Evolutionary conservation across 1,140 invertebrate species (phyloP).

Genomic region (Tribolium madens): DNA sequence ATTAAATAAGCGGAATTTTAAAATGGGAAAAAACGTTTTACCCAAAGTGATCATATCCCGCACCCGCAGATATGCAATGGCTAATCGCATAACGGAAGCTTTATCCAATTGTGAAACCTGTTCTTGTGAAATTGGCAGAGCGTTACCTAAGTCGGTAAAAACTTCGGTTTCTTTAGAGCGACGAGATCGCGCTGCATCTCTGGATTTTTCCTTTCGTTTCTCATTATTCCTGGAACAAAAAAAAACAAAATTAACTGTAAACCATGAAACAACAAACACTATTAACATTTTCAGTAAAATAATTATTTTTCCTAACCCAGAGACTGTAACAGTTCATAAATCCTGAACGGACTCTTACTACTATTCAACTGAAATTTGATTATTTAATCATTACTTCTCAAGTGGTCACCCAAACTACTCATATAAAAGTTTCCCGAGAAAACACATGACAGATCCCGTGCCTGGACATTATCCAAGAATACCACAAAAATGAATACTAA

Average conservation of each 20-base stretch:
- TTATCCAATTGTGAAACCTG: constrained; percentile 92
- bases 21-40: constrained; percentile 65
- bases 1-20: not conserved
- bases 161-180: constrained; percentile 95
- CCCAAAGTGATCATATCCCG: constrained; percentile 84
- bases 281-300: no score
- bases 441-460: constrained; percentile 46
- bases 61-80: constrained; percentile 89
- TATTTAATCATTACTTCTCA: not conserved
- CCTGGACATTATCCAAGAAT: constrained; percentile 45
- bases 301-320: no score
- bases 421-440: not conserved
- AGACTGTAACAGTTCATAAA: not conserved
- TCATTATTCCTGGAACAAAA: constrained; percentile 86
- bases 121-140: constrained; percentile 82
- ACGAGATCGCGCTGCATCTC: constrained; percentile 92
- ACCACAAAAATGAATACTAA: not conserved
- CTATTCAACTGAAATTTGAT: not conserved
- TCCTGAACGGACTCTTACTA: not conserved
- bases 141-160: constrained; percentile 86
- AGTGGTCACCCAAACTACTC: not conserved
- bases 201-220: constrained; percentile 96
- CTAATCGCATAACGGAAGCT: constrained; percentile 94
- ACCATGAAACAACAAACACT: not conserved
- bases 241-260: constrained; percentile 37